Evolutionary conservation across 2,113 vertebrate species (phyloP), one percentile per base, ranked within the genome.

Genomic region (Bufo gargarizans): DNA sequence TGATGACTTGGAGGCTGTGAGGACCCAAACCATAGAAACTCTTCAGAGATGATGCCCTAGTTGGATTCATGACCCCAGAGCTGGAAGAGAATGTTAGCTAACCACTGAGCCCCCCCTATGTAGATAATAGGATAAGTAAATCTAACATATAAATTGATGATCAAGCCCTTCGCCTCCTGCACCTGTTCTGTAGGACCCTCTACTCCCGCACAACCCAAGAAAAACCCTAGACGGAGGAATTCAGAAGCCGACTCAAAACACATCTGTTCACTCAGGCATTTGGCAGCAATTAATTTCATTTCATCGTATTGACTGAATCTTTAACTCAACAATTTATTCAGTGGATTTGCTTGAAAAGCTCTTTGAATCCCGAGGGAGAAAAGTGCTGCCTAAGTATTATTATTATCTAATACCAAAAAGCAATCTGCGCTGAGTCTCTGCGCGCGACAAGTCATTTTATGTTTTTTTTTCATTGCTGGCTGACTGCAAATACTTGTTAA

Each of bases 281-380:
- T 65, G 58, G 59, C 58, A 65, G 80, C 80, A 82, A 82, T 82
- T 82, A 63, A 82, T 47, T 63, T 82, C 80, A 65, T 82, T 63
- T 82, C 59, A 82, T 65, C 80, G 49, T 63, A 65, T 82, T 82
- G 80, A 82, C 59, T 49, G 43, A 82, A 82, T 82, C 80, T 63
- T 49, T 63, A 63, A 65, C 80, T 82, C 59, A 61, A 61, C 58
- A 9, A 82, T 63, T 82, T 81, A 81, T 81, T 61, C 59, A 50
- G 59, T 65, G 72, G 72, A 76, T 76, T 76, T 50, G 59, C 59
- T 78, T 55, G 59, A 63, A 63, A 82, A 63, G 59, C 59, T 59
- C 80, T 65, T 65, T 65, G 59, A 65, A 49, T 65, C 77, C 10
- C 45, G 13, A 14, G 59, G 43, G 43, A 82, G 80, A 58, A 49